These are phyloP conservation scores for Ommatoiulus sabulosus DNA, from an alignment of 2,888 invertebrate genomes.

Conservation along the genomic window DNA sequence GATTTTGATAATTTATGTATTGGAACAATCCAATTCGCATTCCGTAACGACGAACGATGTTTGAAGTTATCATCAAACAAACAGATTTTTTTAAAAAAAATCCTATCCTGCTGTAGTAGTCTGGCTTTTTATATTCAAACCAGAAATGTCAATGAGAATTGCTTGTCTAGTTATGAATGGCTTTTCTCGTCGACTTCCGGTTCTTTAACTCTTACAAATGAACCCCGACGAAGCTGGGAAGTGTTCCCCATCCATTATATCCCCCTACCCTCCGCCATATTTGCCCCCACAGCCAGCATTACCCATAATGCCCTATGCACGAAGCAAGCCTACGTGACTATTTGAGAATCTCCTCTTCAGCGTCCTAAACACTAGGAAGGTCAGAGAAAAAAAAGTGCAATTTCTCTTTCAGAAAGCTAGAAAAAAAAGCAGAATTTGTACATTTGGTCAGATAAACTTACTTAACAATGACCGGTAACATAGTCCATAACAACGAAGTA, in stretches of 20 bases:
- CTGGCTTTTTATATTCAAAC: not conserved
- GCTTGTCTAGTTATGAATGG: not conserved
- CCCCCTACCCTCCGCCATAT: constrained; percentile 10
- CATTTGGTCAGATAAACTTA: not conserved
- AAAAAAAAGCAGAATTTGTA: not conserved
- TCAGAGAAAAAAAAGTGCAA: not conserved
- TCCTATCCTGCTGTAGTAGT: not conserved
- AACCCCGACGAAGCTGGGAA: constrained; percentile 26
- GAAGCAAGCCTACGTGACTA: not conserved
- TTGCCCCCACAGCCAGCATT: not conserved
- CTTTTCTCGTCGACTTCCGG: not conserved
- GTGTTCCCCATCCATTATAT: constrained; percentile 1
- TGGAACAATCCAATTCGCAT: no score
- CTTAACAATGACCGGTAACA: not conserved
- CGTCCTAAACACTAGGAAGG: not conserved
- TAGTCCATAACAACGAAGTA: not conserved
- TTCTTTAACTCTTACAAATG: not conserved
- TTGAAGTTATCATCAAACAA: no score
- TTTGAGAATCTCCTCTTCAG: not conserved
- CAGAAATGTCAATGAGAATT: not conserved
- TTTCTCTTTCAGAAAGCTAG: not conserved
- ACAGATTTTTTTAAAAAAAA: no score
- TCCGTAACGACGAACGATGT: no score
- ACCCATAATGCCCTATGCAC: not conserved
- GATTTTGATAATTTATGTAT: no score